A percentile compares a stretch with the other conserved stretches of the same genome.
Conservation (phyloP, 2,113 vertebrate species). For the Salvator merianae region DNA sequence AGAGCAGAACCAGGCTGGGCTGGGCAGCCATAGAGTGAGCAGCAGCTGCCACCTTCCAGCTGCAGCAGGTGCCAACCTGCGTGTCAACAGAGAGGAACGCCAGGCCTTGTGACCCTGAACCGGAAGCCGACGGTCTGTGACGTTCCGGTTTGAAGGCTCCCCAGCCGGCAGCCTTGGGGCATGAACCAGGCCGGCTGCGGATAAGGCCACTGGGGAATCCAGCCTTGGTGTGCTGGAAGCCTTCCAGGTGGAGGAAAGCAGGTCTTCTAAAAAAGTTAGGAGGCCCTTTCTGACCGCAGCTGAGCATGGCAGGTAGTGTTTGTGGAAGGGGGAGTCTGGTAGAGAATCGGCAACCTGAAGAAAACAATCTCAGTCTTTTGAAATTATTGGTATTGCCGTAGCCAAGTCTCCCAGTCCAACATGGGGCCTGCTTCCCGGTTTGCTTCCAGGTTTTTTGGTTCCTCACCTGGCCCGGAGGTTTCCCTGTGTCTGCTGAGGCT, state of each 20-base stretch:
- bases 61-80: too few species aligned
- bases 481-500: too few species aligned
- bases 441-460: not conserved
- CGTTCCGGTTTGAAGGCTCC: not conserved
- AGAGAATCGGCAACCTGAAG: not conserved
- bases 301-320: not conserved
- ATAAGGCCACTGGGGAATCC: not conserved
- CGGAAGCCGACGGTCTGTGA: not conserved
- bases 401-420: not conserved
- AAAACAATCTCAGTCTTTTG: not conserved
- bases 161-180: not conserved
- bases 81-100: too few species aligned
- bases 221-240: not conserved
- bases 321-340: not conserved
- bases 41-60: too few species aligned
- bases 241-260: not conserved
- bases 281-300: not conserved
- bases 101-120: too few species aligned
- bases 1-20: too few species aligned
- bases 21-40: too few species aligned
- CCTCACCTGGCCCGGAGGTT: not conserved
- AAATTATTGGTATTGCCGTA: not conserved
- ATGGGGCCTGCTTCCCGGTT: not conserved
- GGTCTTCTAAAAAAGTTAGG: too few species aligned
- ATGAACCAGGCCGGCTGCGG: not conserved